Percentiles rank a stretch among this genome's conserved stretches.
phyloP scores from a whole-genome alignment of 2,797 vertebrate species.

The Eidolon dupreanum region DNA sequence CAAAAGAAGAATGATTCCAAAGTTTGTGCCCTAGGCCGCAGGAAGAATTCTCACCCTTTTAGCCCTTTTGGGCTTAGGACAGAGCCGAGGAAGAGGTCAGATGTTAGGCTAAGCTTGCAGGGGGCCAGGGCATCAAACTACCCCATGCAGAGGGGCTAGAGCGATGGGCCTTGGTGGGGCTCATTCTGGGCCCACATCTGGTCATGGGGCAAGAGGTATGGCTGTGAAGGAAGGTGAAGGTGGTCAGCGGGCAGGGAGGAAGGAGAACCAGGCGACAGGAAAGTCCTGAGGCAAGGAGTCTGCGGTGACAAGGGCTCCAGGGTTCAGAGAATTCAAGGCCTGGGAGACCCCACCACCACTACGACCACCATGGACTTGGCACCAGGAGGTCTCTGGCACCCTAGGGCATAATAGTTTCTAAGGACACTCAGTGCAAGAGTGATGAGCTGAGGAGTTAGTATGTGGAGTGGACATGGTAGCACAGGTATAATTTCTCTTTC shows the following conservation, averaged over 20 bases:
- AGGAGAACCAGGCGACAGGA: not conserved
- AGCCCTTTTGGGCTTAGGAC: not conserved
- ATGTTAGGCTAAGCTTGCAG: not conserved
- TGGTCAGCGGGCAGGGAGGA: not conserved
- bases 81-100: not conserved
- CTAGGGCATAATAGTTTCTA: not conserved
- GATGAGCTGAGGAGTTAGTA: not conserved
- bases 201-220: not conserved
- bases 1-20: not conserved
- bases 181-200: not conserved
- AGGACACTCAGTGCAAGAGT: not conserved
- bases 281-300: not conserved
- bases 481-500: not conserved
- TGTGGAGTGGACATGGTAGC: not conserved
- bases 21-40: not conserved
- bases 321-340: not conserved
- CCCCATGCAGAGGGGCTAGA: not conserved
- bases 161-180: not conserved
- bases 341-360: not conserved
- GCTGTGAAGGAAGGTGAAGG: not conserved
- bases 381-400: not conserved
- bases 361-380: not conserved
- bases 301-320: rapidly evolving
- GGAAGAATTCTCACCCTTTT: not conserved
- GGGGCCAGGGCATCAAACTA: not conserved